Conservation (phyloP, 2,888 invertebrate species). For the Bellardia bayeri region DNA sequence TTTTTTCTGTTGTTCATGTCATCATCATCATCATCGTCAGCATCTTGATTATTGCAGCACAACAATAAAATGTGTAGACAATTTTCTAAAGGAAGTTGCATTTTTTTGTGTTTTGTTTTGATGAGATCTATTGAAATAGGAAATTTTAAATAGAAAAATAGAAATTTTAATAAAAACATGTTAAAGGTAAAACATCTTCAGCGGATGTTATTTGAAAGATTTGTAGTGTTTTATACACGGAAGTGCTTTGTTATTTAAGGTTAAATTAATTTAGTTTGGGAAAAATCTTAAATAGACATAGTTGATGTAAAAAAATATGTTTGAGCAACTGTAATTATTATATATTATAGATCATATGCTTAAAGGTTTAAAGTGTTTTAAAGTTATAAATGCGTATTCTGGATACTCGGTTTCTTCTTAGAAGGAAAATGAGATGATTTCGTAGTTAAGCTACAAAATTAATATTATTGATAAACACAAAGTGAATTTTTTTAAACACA, state of each 20-base stretch:
- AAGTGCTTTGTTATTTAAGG: neutral
- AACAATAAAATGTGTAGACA: conserved; percentile 43
- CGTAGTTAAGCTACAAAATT: no score
- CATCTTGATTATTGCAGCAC: conserved; percentile 48
- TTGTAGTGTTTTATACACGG: neutral
- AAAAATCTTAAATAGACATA: no score
- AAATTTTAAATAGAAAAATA: conserved; percentile 23
- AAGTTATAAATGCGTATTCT: no score
- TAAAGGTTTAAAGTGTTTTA: no score
- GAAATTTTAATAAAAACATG: conserved; percentile 4
- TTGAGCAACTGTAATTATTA: no score
- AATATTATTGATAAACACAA: no score
- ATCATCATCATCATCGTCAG: conserved; percentile 36
- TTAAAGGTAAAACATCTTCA: conserved; percentile 2
- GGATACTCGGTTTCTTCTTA: no score
- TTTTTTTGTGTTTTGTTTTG: conserved; percentile 8
- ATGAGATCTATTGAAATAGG: conserved; percentile 14
- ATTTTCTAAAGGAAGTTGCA: conserved; percentile 43
- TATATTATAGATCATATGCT: no score
- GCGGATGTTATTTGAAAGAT: neutral
- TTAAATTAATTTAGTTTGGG: no score
- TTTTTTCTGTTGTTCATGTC: conserved; percentile 14
- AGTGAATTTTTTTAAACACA: no score
- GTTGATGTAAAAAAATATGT: no score
- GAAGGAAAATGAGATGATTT: no score